Conservation (phyloP, 2,113 vertebrate species). For the Triplophysa rosa region DNA sequence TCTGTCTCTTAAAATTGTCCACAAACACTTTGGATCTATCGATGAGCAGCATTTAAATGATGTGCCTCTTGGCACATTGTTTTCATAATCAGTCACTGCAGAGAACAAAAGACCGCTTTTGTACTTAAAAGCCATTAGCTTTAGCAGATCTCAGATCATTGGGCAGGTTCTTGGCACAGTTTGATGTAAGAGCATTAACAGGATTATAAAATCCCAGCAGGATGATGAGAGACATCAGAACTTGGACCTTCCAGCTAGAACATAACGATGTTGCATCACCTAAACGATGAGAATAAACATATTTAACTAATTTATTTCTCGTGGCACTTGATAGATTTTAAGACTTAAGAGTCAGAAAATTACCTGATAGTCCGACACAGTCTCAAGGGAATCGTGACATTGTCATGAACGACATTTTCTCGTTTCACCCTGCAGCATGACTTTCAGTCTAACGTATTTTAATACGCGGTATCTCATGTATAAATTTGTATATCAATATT, state of each 20-base stretch:
- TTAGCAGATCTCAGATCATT: slow-evolving; percentile 35
- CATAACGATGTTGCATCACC: neutral
- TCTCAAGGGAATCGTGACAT: too few species aligned
- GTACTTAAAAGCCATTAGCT: slow-evolving; percentile 29
- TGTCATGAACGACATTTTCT: too few species aligned
- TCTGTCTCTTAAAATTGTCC: neutral
- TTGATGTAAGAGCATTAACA: slow-evolving; percentile 24
- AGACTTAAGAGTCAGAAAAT: too few species aligned
- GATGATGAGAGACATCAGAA: slow-evolving; percentile 8
- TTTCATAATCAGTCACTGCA: slow-evolving; percentile 37
- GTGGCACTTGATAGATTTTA: too few species aligned
- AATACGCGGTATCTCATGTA: too few species aligned
- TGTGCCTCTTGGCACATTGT: slow-evolving; percentile 20
- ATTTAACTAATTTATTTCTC: too few species aligned
- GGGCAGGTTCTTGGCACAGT: slow-evolving; percentile 24
- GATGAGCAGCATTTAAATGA: slow-evolving; percentile 16
- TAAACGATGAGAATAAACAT: neutral
- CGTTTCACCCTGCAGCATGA: too few species aligned
- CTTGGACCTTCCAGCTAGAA: neutral
- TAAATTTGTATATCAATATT: too few species aligned
- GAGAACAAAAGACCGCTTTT: slow-evolving; percentile 21
- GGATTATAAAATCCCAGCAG: slow-evolving; percentile 14
- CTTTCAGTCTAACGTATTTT: too few species aligned
- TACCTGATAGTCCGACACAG: too few species aligned
- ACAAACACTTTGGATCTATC: neutral